Conservation (phyloP, 2,797 vertebrate species). For the Danio tinwini region DNA sequence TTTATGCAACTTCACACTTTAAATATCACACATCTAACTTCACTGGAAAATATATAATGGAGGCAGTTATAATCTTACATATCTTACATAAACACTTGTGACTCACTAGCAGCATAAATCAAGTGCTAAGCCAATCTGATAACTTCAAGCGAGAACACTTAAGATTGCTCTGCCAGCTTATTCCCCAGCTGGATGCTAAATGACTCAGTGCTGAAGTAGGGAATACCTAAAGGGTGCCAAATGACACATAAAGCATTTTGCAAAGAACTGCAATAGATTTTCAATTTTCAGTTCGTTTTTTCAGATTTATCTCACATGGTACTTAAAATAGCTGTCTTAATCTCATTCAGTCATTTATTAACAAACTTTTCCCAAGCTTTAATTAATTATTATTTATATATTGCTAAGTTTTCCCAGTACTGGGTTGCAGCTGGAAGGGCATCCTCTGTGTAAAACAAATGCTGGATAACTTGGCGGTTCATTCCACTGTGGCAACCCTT, state of each 20-base stretch:
- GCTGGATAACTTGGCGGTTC: too few species aligned
- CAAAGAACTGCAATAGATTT: not conserved
- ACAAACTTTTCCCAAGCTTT: constrained; percentile 2
- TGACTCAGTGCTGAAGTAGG: constrained; percentile 21
- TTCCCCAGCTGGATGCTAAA: constrained; percentile 29
- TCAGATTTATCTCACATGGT: not conserved
- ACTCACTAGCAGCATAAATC: constrained; percentile 34
- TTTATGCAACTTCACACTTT: not conserved
- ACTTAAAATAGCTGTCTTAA: constrained; percentile 22
- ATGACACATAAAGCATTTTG: constrained; percentile 18
- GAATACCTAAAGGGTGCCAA: constrained; percentile 24
- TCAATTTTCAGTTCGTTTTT: not conserved
- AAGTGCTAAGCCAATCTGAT: constrained; percentile 18
- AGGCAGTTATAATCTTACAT: constrained; percentile 24
- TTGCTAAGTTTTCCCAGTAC: not conserved
- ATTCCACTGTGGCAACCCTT: too few species aligned
- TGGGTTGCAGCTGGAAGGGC: too few species aligned
- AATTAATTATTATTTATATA: not conserved
- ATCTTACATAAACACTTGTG: constrained; percentile 4
- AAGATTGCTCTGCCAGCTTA: constrained; percentile 28
- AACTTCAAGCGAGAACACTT: constrained; percentile 19
- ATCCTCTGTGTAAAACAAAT: too few species aligned
- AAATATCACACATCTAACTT: constrained; percentile 11
- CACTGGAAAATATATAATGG: constrained; percentile 21
- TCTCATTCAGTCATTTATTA: not conserved